Percentiles rank a stretch among this genome's conserved stretches.
Conservation (phyloP, 2,113 vertebrate genomes). For the Trematomus loennbergii region DNA sequence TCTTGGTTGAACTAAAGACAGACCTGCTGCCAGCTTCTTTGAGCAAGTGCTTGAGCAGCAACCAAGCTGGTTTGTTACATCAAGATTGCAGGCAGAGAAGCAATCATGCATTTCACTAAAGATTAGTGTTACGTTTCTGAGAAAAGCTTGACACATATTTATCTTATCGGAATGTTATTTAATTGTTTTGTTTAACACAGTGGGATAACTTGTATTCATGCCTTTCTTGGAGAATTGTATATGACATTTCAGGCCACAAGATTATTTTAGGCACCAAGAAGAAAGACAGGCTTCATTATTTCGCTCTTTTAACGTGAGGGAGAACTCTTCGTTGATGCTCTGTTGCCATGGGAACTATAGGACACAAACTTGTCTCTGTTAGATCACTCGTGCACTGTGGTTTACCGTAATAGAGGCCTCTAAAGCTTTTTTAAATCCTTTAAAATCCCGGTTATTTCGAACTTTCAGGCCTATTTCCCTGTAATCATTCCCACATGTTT, state of each 20-base stretch:
- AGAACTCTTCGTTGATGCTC: constrained; percentile 45
- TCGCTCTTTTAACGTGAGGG: constrained; percentile 6
- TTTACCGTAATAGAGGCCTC: constrained; percentile 48
- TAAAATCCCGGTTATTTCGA: constrained; percentile 67
- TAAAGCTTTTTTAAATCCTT: constrained; percentile 60
- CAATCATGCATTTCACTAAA: constrained; percentile 65
- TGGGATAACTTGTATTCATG: constrained; percentile 53
- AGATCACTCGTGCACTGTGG: constrained; percentile 32
- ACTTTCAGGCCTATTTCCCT: constrained; percentile 58
- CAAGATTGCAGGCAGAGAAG: constrained; percentile 53
- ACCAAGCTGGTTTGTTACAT: constrained; percentile 51
- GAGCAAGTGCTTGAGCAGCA: constrained; percentile 65
- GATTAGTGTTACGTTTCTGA: constrained; percentile 64
- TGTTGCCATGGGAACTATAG: constrained; percentile 42
- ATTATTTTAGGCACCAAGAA: constrained; percentile 27
- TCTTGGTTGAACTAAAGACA: constrained; percentile 77
- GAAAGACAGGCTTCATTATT: constrained; percentile 11
- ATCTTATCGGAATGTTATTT: constrained; percentile 66
- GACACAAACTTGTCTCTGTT: constrained; percentile 50
- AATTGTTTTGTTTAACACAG: constrained; percentile 56
- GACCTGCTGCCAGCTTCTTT: constrained; percentile 69
- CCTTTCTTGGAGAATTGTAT: constrained; percentile 40
- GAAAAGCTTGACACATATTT: constrained; percentile 64
- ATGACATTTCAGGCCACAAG: constrained; percentile 32
- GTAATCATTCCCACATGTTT: constrained; percentile 74